These are phyloP conservation scores for Atta texana DNA, from an alignment of 1,140 invertebrate species.

Conservation along the genomic window DNA sequence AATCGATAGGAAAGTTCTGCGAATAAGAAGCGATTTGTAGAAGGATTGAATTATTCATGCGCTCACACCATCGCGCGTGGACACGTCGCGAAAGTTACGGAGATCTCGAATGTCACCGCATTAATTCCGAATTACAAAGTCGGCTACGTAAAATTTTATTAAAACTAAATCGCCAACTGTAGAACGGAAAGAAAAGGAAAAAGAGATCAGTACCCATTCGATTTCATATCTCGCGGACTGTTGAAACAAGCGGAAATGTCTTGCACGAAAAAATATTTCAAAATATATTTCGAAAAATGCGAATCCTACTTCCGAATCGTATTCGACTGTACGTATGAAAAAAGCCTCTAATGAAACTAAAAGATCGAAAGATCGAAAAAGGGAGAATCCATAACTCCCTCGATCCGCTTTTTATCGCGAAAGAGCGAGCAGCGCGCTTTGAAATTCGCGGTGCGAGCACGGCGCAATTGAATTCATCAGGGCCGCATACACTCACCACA, in stretches of 20 bases:
- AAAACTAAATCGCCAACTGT: constrained; percentile 37
- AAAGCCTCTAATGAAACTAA: constrained; percentile 44
- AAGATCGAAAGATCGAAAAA: constrained; percentile 43
- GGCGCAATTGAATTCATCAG: constrained; percentile 61
- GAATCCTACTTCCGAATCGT: neutral
- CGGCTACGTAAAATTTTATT: constrained; percentile 41
- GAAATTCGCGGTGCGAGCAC: constrained; percentile 60
- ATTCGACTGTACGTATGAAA: neutral
- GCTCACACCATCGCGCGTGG: neutral
- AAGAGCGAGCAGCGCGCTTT: constrained; percentile 49
- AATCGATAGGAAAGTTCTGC: constrained; percentile 52
- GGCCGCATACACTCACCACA: constrained; percentile 36
- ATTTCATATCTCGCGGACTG: constrained; percentile 9
- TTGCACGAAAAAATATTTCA: neutral
- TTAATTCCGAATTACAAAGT: constrained; percentile 55
- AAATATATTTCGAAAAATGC: neutral
- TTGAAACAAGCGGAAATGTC: neutral
- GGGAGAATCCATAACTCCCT: constrained; percentile 20
- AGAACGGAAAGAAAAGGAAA: neutral
- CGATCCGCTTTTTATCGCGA: constrained; percentile 52
- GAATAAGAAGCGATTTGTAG: constrained; percentile 51
- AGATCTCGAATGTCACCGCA: constrained; percentile 50
- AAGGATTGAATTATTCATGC: constrained; percentile 55
- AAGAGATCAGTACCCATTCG: neutral
- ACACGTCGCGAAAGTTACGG: constrained; percentile 45